Evolutionary conservation across 1,140 invertebrate species (phyloP).

Genomic region (Atta texana): DNA sequence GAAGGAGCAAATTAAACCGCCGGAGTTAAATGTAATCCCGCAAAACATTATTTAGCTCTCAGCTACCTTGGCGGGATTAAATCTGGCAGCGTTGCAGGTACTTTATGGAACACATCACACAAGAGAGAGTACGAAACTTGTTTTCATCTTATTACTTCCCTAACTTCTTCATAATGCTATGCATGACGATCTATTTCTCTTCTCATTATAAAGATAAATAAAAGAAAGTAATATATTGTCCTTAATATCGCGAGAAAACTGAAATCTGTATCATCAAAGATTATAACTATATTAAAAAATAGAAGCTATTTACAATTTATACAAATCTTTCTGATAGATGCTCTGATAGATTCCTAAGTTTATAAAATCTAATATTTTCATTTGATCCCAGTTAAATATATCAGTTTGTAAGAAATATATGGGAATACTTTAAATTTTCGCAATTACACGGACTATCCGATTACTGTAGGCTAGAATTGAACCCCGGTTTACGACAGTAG

Average conservation of each 20-base stretch:
- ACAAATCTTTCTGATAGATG: neutral
- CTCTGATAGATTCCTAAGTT: neutral
- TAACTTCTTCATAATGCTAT: constrained; percentile 27
- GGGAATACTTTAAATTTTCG: neutral
- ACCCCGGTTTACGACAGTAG: constrained; percentile 33
- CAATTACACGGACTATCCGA: constrained; percentile 23
- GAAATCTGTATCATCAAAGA: constrained; percentile 12
- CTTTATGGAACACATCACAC: constrained; percentile 19
- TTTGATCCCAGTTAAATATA: neutral
- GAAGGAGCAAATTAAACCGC: constrained; percentile 55
- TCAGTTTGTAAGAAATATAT: neutral
- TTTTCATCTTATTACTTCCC: constrained; percentile 29
- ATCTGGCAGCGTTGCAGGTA: constrained; percentile 25
- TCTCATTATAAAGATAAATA: constrained; percentile 9
- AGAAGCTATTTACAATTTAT: neutral
- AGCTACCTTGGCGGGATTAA: constrained; percentile 45
- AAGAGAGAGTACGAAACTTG: constrained; percentile 38
- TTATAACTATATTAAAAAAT: neutral
- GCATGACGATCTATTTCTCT: neutral
- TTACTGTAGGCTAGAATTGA: neutral
- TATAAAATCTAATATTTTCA: neutral
- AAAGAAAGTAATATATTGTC: neutral
- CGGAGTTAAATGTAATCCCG: constrained; percentile 49
- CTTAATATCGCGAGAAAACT: neutral
- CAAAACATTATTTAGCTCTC: constrained; percentile 59